Conservation (phyloP, 1,140 invertebrate species). For the Sitophilus oryzae region DNA sequence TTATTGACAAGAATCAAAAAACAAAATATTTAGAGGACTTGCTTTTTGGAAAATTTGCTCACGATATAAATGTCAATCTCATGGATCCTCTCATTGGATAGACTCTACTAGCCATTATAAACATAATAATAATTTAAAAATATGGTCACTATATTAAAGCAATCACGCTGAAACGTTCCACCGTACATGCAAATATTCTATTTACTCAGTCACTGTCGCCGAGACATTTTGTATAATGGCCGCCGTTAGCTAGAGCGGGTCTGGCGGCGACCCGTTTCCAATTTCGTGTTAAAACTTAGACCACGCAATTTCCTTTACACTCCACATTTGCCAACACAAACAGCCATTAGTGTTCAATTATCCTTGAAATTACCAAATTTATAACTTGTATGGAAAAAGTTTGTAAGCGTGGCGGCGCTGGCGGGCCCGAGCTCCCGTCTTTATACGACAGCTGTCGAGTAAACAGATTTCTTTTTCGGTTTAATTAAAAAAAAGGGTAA, state of each 20-base stretch:
- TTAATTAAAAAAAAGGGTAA: constrained; percentile 11
- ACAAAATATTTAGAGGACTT: too few species aligned
- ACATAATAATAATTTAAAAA: too few species aligned
- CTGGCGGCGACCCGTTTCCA: neutral
- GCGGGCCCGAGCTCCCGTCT: constrained; percentile 3
- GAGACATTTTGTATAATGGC: neutral
- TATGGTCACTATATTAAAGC: too few species aligned
- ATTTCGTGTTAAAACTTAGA: constrained; percentile 5
- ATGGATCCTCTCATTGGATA: too few species aligned
- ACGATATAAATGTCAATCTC: too few species aligned
- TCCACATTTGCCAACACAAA: constrained; percentile 25
- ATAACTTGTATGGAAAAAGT: constrained; percentile 20
- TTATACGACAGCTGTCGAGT: constrained; percentile 9
- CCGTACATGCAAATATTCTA: too few species aligned
- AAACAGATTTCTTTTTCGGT: constrained; percentile 17
- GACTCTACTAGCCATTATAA: too few species aligned
- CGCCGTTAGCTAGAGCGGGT: neutral
- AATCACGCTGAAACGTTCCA: too few species aligned
- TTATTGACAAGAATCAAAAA: too few species aligned
- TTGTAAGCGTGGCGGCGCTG: too few species aligned
- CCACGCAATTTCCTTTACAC: constrained; percentile 25
- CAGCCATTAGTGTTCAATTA: constrained; percentile 28
- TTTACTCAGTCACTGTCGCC: too few species aligned
- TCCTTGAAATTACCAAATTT: constrained; percentile 27
- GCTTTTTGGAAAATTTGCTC: too few species aligned